These are phyloP conservation scores for Sphenodon punctatus DNA, from an alignment of 2,797 vertebrate genomes.

Conservation along the genomic window DNA sequence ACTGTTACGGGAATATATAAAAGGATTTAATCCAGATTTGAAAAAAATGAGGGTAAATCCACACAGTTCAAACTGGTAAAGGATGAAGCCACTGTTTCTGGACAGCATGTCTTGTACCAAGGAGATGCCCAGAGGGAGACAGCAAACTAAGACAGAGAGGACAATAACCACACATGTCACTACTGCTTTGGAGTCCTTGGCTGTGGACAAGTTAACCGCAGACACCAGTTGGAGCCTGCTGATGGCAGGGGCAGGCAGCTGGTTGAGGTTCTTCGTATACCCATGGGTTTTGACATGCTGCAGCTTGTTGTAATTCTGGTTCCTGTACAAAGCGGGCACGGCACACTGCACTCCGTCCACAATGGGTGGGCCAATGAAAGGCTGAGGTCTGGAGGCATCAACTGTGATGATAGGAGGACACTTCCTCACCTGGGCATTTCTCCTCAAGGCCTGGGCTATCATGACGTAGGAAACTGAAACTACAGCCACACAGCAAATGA, in stretches of 20 bases:
- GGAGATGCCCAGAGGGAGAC: constrained; percentile 90
- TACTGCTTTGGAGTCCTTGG: constrained; percentile 93
- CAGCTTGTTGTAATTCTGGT: constrained; percentile 88
- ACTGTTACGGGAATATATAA: constrained; percentile 96
- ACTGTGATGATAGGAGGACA: constrained; percentile 83
- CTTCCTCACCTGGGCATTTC: constrained; percentile 87
- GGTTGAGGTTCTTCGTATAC: constrained; percentile 73
- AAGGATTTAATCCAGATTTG: constrained; percentile 96
- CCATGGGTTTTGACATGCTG: constrained; percentile 83
- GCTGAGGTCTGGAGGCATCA: constrained; percentile 80
- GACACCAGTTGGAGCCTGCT: constrained; percentile 87
- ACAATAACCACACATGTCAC: constrained; percentile 92
- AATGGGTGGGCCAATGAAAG: constrained; percentile 71
- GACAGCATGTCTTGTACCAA: constrained; percentile 88
- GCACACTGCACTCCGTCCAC: constrained; percentile 82
- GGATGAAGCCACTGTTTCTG: constrained; percentile 82
- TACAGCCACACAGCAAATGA: constrained; percentile 90
- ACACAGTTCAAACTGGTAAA: constrained; percentile 95
- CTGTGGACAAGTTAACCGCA: constrained; percentile 85
- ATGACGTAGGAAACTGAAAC: constrained; percentile 91
- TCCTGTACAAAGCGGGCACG: constrained; percentile 85
- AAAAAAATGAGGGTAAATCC: constrained; percentile 94
- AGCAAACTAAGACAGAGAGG: constrained; percentile 92
- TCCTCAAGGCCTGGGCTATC: constrained; percentile 90
- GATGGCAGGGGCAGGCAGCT: constrained; percentile 63